phyloP scores from a whole-genome alignment of 2,888 invertebrate species.

The Drosophila kanekoi region DNA sequence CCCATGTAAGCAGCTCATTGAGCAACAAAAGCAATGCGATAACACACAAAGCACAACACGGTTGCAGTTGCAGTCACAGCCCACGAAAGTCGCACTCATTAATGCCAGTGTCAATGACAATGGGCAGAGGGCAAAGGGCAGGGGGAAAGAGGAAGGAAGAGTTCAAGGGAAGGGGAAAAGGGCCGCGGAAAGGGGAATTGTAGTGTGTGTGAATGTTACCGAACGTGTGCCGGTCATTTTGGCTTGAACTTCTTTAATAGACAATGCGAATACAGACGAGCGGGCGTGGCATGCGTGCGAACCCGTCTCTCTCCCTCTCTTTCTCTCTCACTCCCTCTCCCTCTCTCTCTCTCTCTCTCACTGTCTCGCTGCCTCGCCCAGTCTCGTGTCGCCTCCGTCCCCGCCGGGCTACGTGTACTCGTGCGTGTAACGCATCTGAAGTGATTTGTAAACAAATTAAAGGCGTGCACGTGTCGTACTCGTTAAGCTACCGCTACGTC shows the following conservation, averaged over 20 bases:
- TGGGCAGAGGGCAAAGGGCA: slow-evolving; percentile 5
- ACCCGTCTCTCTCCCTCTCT: slow-evolving; percentile 3
- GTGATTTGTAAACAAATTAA: slow-evolving; percentile 86
- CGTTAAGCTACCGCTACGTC: slow-evolving; percentile 82
- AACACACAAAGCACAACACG: slow-evolving; percentile 35
- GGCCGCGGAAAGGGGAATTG: not conserved
- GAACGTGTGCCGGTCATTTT: slow-evolving; percentile 62
- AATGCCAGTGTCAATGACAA: slow-evolving; percentile 66
- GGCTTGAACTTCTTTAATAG: slow-evolving; percentile 59
- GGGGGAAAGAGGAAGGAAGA: too few species aligned
- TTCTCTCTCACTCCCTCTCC: not conserved
- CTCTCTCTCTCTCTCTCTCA: not conserved
- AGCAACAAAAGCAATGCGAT: slow-evolving; percentile 48
- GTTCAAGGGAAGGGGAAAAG: too few species aligned
- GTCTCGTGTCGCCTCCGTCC: not conserved
- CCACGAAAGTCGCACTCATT: slow-evolving; percentile 56
- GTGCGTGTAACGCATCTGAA: slow-evolving; percentile 84
- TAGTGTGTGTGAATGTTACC: slow-evolving; percentile 8
- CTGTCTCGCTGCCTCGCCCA: not conserved
- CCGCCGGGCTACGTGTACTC: slow-evolving; percentile 65
- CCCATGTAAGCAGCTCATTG: slow-evolving; percentile 64
- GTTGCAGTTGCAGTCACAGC: slow-evolving; percentile 24
- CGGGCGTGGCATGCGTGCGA: slow-evolving; percentile 67
- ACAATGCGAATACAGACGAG: slow-evolving; percentile 35
- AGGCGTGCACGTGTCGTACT: slow-evolving; percentile 85